Percentiles rank a stretch among this genome's conserved stretches.
These are phyloP conservation scores for Cyprinodon variegatus DNA, from an alignment of 2,113 vertebrate genomes.

Conservation along the genomic window DNA sequence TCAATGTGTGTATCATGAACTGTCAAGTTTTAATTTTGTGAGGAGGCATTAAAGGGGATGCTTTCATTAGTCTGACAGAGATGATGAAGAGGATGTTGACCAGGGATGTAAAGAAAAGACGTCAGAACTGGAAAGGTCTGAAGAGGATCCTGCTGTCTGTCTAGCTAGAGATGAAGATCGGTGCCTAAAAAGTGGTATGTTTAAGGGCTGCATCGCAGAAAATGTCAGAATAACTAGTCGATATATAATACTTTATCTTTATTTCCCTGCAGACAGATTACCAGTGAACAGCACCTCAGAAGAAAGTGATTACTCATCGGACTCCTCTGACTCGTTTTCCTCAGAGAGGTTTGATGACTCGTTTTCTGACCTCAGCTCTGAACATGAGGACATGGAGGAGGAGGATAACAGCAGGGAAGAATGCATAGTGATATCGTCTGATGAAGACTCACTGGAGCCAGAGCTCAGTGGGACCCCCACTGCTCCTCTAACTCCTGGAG, in stretches of 20 bases:
- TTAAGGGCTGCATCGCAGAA: background rate
- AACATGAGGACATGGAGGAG: slow-evolving; percentile 63
- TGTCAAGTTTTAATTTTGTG: background rate
- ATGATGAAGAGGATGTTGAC: slow-evolving; percentile 7
- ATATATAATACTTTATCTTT: background rate
- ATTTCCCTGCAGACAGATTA: slow-evolving; percentile 20
- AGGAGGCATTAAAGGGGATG: background rate
- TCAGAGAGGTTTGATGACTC: slow-evolving; percentile 77
- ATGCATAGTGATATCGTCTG: slow-evolving; percentile 70
- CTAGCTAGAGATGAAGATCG: slow-evolving; percentile 76
- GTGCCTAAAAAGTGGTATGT: slow-evolving; percentile 80
- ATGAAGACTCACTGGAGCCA: slow-evolving; percentile 70
- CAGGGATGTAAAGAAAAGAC: slow-evolving; percentile 31
- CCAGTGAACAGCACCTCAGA: slow-evolving; percentile 55
- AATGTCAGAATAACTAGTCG: background rate
- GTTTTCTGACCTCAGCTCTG: slow-evolving; percentile 46
- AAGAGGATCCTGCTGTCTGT: slow-evolving; percentile 56
- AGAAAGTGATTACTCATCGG: slow-evolving; percentile 69
- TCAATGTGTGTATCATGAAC: background rate
- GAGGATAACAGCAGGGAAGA: slow-evolving; percentile 34
- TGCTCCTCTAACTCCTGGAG: slow-evolving; percentile 67
- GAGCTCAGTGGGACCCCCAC: slow-evolving; percentile 60
- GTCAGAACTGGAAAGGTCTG: slow-evolving; percentile 5
- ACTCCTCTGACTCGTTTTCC: slow-evolving; percentile 73
- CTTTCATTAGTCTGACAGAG: slow-evolving; percentile 42